Conservation (phyloP, 2,113 vertebrate species). For the Antigone vipio region DNA sequence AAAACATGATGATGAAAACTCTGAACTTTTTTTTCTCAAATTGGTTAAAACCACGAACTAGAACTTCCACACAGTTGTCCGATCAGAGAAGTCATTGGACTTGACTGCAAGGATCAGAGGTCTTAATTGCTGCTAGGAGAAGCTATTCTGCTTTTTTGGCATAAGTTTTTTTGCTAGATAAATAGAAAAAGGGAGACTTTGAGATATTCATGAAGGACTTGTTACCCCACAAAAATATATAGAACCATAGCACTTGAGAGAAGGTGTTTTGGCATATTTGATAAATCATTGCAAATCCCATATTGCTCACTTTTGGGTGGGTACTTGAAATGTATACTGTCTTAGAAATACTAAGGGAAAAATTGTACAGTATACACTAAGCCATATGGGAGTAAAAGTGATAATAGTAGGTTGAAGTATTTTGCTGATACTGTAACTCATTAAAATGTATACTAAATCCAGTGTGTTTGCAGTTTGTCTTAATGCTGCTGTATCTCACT, state of each 20-base stretch:
- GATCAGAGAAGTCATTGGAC: slow-evolving; percentile 15
- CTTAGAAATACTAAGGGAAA: slow-evolving; percentile 52
- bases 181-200: slow-evolving; percentile 31
- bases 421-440: slow-evolving; percentile 37
- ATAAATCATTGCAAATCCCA: slow-evolving; percentile 12
- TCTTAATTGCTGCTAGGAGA: slow-evolving; percentile 59
- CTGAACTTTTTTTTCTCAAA: neutral
- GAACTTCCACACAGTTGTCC: slow-evolving; percentile 23
- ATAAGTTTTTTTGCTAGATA: slow-evolving; percentile 24
- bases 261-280: slow-evolving; percentile 65
- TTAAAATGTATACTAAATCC: slow-evolving; percentile 41
- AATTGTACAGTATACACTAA: slow-evolving; percentile 30
- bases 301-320: slow-evolving; percentile 29
- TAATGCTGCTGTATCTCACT: slow-evolving; percentile 64
- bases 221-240: slow-evolving; percentile 30
- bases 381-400: slow-evolving; percentile 22
- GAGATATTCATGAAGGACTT: slow-evolving; percentile 54
- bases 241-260: slow-evolving; percentile 68
- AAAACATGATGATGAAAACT: slow-evolving; percentile 78
- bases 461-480: slow-evolving; percentile 59
- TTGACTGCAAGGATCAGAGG: slow-evolving; percentile 14
- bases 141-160: slow-evolving; percentile 50
- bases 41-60: slow-evolving; percentile 6
- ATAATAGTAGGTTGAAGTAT: slow-evolving; percentile 33
- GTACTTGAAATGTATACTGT: slow-evolving; percentile 50